These are phyloP conservation scores for Tetragnatha versicolor DNA, from an alignment of 1,140 invertebrate species.

Conservation along the genomic window DNA sequence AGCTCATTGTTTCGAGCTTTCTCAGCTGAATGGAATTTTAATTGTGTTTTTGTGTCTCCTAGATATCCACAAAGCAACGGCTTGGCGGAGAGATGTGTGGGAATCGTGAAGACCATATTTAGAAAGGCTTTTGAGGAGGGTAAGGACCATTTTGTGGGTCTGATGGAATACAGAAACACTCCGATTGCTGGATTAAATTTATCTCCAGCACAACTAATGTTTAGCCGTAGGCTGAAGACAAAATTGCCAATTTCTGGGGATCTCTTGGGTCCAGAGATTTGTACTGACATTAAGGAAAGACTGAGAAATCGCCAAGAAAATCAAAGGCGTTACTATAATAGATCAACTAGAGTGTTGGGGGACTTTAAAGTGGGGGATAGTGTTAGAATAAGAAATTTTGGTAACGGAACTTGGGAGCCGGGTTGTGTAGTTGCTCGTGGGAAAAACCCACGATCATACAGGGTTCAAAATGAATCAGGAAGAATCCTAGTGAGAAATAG, in stretches of 20 bases:
- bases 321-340: conserved; percentile 31
- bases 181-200: conserved; percentile 15
- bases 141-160: conserved; percentile 14
- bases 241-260: conserved; percentile 22
- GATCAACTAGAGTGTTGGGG: neutral
- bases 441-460: conserved; percentile 10
- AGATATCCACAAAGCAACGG: conserved; percentile 22
- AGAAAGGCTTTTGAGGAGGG: conserved; percentile 17
- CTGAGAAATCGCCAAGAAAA: neutral
- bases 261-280: conserved; percentile 1
- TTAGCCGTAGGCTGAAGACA: conserved; percentile 31
- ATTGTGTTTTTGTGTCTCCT: conserved; percentile 1
- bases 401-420: conserved; percentile 16
- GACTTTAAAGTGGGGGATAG: conserved; percentile 1
- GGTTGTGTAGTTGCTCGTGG: neutral
- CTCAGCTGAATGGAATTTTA: conserved; percentile 14
- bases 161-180: conserved; percentile 43
- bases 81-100: conserved; percentile 23
- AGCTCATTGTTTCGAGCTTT: conserved; percentile 25
- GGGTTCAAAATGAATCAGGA: conserved; percentile 1
- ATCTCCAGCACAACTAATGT: conserved; percentile 33
- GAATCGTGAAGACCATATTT: conserved; percentile 21
- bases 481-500: neutral
- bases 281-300: neutral
- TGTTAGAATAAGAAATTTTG: conserved; percentile 3